Percentiles rank a stretch among this genome's conserved stretches.
These are phyloP conservation scores for Cancer borealis DNA, from an alignment of 2,888 invertebrate genomes.

Conservation along the genomic window DNA sequence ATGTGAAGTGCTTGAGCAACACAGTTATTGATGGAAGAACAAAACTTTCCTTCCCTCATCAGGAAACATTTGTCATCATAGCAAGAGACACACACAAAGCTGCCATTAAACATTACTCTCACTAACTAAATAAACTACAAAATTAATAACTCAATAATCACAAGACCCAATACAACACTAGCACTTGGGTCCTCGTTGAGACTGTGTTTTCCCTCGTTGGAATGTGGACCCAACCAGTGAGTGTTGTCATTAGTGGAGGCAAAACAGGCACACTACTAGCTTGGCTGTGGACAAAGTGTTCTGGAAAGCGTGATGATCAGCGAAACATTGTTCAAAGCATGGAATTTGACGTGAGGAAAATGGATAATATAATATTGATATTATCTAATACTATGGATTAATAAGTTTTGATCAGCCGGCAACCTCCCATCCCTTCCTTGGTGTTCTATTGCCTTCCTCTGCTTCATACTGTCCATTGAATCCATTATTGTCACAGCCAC, in stretches of 20 bases:
- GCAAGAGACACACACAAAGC: not conserved
- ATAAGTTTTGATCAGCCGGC: not conserved
- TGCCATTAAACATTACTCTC: not conserved
- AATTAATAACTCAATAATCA: not conserved
- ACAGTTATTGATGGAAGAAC: not conserved
- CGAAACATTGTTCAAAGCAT: not conserved
- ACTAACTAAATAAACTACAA: not conserved
- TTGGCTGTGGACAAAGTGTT: not conserved
- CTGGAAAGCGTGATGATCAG: not conserved
- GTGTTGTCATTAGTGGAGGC: not conserved
- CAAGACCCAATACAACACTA: not conserved
- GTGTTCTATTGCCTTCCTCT: not conserved
- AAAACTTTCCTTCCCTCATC: not conserved
- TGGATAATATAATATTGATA: not conserved
- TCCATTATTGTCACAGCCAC: slow-evolving; percentile 36
- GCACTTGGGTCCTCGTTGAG: not conserved
- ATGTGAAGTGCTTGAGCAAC: slow-evolving; percentile 10
- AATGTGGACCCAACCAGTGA: not conserved
- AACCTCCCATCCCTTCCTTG: not conserved
- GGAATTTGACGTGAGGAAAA: not conserved
- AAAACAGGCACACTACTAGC: not conserved
- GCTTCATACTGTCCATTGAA: not conserved
- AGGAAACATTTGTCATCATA: slow-evolving; percentile 3
- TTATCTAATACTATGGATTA: not conserved
- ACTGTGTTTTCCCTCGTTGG: not conserved